Base-by-base conservation (phyloP, 1,140 invertebrate genomes). In the Steinernema feltiae region DNA sequence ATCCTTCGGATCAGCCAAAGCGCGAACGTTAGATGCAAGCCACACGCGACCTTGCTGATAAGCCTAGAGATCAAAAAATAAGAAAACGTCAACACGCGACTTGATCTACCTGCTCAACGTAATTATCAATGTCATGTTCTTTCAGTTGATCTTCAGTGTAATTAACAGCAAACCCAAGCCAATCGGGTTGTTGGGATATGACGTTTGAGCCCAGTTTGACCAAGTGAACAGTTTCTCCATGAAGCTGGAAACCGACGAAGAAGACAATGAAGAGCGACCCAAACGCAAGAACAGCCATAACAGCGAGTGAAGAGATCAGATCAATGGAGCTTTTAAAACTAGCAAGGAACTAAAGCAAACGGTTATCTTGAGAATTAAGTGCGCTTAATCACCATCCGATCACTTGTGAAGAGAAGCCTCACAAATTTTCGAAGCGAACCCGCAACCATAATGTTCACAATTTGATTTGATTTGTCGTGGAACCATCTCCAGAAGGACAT, bases 211-310 rank as follows among this genome's bases (percentile, higher is more conserved):
- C 92, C 48, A 97, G 89, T 87, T 94, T 92, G 27, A 97, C 90
- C 30, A 98, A 89, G 83, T 96, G 93, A 85, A 97, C 92, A 27
- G 93, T 94, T 89, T 98, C 96, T 18, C 92, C 92, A 86, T 98
- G 97, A 74, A 97, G 91, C 92, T 97, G 87, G 7, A 87, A 84
- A 3, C 46, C 75, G 30, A 85, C 76, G 72, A 87, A 83, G 46
- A 89, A 78, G 41, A 86, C 81, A n/a, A 87, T 84, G 72, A 89
- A 87, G 1, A 89, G 76, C n/a, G 85, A 82, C 48, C 87, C 85
- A 30, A 87, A 77, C 18, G 87, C 87, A 30, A 88, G 83, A 41
- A 89, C 73, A n/a, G 88, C 73, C 73, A 90, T 90, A 15, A 89
- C 87, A 48, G 87, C 75, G 27, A 89, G 82, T 75, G 88, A 89